Evolutionary conservation across 2,113 vertebrate genomes (phyloP), one percentile per base, ranked within the genome.

Genomic region (Chionodraco myersi): DNA sequence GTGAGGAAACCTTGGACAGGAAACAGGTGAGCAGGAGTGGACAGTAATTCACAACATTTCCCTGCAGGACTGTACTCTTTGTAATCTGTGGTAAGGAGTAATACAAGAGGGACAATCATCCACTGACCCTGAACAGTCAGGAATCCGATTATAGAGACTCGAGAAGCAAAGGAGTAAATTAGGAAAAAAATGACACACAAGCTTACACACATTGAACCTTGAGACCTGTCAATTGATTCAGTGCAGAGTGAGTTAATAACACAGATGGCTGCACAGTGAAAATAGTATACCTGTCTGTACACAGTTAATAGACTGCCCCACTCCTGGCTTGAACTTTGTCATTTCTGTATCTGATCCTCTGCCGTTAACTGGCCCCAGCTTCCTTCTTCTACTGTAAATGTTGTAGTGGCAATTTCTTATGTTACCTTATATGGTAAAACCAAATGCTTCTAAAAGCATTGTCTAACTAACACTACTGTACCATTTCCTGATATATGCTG

Each of bases 231-330:
- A 90, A 83, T 77, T 77, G 81, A 88, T 86, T 90, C 79, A 79
- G 79, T 72, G 85, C 68, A 67, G 75, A 63, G 79, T 9, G 47
- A 89, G 87, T 88, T 91, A 89, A 92, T 93, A 87, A 89, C 85
- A 90, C 88, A 90, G 84, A n/a, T 79, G 88, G 81, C 76, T 87
- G 85, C 78, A 65, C 85, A 87, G 83, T 75, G 73, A 85, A 91
- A 87, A 89, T 86, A 83, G 60, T 54, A 58, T 56, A 77, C 68
- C 67, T 86, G 63, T 85, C 85, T 85, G 77, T 77, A 86, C 64
- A 66, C 85, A 75, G 80, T 48, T 88, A 88, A 86, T 82, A 66
- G 81, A 83, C 69, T 68, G 70, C 72, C 45, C 62, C 65, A 41
- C 56, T 73, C 60, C 67, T 48, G 30, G 47, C 7, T 13, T 70